phyloP scores from a whole-genome alignment of 2,113 vertebrate species.

The Oceanodroma tethys region DNA sequence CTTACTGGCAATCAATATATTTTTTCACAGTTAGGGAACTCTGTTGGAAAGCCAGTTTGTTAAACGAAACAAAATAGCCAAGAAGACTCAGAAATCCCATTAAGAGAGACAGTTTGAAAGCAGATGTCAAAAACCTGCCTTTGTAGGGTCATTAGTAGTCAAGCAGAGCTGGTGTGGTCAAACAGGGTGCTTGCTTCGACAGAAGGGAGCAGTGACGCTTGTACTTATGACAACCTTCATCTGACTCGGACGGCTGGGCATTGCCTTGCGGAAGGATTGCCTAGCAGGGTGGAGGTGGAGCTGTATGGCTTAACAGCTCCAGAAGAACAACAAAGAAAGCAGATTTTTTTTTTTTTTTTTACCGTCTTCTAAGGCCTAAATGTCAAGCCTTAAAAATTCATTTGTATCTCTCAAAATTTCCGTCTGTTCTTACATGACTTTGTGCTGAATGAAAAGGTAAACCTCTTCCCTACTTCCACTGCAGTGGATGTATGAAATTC shows the following conservation, averaged over 20 bases:
- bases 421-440: background rate
- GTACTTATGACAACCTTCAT: fast-evolving
- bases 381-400: background rate
- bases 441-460: background rate
- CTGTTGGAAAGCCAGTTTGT: background rate
- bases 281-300: background rate
- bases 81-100: background rate
- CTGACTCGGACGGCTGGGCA: fast-evolving
- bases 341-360: too few species aligned
- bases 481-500: background rate
- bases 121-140: background rate
- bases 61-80: background rate
- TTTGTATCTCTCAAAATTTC: background rate
- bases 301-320: background rate
- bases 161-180: background rate
- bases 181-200: background rate
- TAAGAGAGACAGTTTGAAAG: background rate
- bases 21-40: background rate
- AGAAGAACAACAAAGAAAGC: background rate
- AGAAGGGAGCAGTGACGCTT: background rate
- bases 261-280: background rate
- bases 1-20: background rate
- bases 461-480: background rate
- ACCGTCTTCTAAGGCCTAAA: background rate
- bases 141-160: background rate